Evolutionary conservation across 1,140 invertebrate genomes (phyloP).

Genomic region (Drosophila erecta): DNA sequence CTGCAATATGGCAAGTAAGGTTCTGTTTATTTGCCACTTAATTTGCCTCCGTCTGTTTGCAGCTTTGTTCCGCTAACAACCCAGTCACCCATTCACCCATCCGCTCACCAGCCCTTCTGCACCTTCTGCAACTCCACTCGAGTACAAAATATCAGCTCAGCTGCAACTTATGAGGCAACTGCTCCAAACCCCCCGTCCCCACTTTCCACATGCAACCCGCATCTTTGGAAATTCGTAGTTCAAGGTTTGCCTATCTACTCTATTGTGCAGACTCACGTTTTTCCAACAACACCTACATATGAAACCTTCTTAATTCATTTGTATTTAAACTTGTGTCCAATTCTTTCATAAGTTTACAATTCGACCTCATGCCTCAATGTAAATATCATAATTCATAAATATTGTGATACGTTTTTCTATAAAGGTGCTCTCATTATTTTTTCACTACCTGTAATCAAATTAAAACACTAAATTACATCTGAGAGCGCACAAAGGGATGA

Average conservation of each 20-base stretch:
- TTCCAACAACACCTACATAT: too few relatives aligned
- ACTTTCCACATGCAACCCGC: conserved; percentile 54
- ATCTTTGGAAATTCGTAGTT: conserved; percentile 8
- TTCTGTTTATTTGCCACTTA: conserved; percentile 81
- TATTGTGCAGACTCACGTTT: neutral
- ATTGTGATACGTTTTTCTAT: neutral
- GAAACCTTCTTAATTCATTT: neutral
- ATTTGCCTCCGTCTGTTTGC: conserved; percentile 72
- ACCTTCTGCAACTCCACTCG: conserved; percentile 51
- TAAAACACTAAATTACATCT: conserved; percentile 7
- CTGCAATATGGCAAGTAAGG: conserved; percentile 50
- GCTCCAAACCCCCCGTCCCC: conserved; percentile 14
- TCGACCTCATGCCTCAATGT: neutral
- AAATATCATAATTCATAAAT: conserved; percentile 1
- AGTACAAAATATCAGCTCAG: conserved; percentile 76
- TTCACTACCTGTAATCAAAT: neutral
- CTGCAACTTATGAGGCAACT: conserved; percentile 64
- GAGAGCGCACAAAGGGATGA: neutral
- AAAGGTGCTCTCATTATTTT: neutral
- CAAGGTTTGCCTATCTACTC: conserved; percentile 17
- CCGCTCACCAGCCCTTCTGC: neutral
- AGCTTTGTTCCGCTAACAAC: conserved; percentile 13
- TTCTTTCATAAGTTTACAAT: neutral
- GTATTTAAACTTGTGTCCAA: too few relatives aligned
- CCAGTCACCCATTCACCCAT: neutral